Evolutionary conservation across 2,113 vertebrate species (phyloP).

Genomic region (Rhinolophus sinicus): DNA sequence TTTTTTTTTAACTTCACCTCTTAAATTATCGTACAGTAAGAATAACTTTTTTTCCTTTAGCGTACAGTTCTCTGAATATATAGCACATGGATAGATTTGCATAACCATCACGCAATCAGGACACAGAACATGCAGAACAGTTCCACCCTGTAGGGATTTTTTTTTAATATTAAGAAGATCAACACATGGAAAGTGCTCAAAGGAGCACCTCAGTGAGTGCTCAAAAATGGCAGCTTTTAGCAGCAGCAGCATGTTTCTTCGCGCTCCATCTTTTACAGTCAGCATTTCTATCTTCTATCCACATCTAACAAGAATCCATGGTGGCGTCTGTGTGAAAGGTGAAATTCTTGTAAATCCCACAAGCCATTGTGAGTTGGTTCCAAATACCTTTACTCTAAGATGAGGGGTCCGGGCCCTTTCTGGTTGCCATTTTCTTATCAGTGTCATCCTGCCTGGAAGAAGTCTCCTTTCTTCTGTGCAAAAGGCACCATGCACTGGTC

Average conservation of each 20-base stretch:
- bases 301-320: neutral
- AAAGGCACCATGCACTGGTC: neutral
- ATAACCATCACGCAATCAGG: neutral
- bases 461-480: neutral
- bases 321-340: neutral
- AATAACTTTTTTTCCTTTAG: neutral
- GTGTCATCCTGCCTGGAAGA: neutral
- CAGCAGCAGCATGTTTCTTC: neutral
- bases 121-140: neutral
- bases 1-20: neutral
- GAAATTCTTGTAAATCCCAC: neutral
- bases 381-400: neutral
- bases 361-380: neutral
- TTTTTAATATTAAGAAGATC: neutral
- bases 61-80: neutral
- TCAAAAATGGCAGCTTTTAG: neutral
- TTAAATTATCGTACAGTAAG: neutral
- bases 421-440: neutral
- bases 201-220: neutral
- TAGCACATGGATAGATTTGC: neutral
- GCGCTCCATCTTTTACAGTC: neutral
- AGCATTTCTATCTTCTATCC: neutral
- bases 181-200: neutral
- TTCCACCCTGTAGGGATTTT: neutral
- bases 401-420: neutral